Percentiles rank a stretch among this genome's conserved stretches.
Evolutionary conservation across 2,888 invertebrate genomes (phyloP).

Genomic region (Cyclophora albipunctata): DNA sequence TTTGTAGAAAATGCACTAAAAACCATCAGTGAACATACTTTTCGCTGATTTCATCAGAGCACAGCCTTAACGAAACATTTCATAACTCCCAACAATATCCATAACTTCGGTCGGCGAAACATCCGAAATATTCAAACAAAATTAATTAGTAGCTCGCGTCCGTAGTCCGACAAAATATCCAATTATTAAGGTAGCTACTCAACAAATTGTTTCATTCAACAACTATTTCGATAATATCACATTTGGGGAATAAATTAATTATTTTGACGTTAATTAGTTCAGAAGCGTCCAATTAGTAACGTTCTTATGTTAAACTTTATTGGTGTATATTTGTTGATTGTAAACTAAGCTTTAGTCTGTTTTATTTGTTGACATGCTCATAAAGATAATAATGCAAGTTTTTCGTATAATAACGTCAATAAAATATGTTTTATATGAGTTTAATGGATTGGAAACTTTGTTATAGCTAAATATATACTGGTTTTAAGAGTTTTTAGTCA

Average conservation of each 20-base stretch:
- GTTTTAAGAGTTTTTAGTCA: too few relatives aligned
- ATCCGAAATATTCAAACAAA: conserved; percentile 19
- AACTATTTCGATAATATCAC: conserved; percentile 60
- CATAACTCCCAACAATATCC: background rate
- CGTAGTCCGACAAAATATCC: background rate
- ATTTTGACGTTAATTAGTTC: conserved; percentile 45
- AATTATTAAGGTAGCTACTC: conserved; percentile 26
- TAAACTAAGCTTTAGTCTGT: too few relatives aligned
- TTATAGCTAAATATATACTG: too few relatives aligned
- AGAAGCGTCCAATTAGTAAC: conserved; percentile 50
- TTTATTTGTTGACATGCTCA: too few relatives aligned
- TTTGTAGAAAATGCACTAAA: background rate
- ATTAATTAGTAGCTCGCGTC: conserved; percentile 49
- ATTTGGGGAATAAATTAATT: conserved; percentile 54
- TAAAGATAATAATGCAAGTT: too few relatives aligned
- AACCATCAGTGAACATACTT: too few relatives aligned
- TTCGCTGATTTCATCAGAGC: too few relatives aligned
- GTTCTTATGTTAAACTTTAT: conserved; percentile 25
- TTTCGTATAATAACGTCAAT: too few relatives aligned
- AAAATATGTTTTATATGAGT: too few relatives aligned
- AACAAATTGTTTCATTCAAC: conserved; percentile 58
- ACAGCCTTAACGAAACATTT: too few relatives aligned
- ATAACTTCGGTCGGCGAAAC: conserved; percentile 1
- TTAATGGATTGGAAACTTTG: too few relatives aligned
- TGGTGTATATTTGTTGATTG: conserved; percentile 13